Conservation (phyloP, 1,140 invertebrate species). For the Drosophila navojoa region DNA sequence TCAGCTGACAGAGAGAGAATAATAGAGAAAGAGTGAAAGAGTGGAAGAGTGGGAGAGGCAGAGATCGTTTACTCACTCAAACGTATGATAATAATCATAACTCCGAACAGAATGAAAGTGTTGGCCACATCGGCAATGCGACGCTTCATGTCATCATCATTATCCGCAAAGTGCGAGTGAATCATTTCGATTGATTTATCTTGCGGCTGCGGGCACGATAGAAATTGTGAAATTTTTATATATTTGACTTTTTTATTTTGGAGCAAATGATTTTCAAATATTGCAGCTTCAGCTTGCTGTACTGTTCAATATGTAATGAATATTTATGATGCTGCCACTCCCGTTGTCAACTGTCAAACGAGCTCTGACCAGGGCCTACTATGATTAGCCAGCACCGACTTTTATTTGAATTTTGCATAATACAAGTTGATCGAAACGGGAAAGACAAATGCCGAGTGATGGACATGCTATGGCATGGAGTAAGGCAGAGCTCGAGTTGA, state of each 20-base stretch:
- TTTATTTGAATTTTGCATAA: no score
- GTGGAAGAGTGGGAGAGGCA: background rate
- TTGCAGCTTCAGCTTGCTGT: background rate
- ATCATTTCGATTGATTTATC: background rate
- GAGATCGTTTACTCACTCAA: background rate
- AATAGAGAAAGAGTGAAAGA: background rate
- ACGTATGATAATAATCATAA: slow-evolving; percentile 10
- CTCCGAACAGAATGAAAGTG: slow-evolving; percentile 5
- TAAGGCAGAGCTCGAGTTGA: no score
- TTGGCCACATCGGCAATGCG: background rate
- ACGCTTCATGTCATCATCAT: slow-evolving; percentile 6
- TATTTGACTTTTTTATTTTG: background rate
- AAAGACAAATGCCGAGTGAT: no score
- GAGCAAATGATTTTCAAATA: background rate
- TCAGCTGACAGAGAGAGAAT: background rate
- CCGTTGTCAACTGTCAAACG: background rate
- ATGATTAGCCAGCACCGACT: no score
- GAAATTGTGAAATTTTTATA: background rate
- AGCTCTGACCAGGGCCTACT: no score
- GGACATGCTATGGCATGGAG: no score
- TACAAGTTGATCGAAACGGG: no score
- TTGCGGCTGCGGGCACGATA: no score
- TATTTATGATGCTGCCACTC: background rate
- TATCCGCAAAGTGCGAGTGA: background rate
- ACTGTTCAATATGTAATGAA: background rate